phyloP scores from a whole-genome alignment of 2,888 invertebrate genomes.

The Hylaea fasciaria region DNA sequence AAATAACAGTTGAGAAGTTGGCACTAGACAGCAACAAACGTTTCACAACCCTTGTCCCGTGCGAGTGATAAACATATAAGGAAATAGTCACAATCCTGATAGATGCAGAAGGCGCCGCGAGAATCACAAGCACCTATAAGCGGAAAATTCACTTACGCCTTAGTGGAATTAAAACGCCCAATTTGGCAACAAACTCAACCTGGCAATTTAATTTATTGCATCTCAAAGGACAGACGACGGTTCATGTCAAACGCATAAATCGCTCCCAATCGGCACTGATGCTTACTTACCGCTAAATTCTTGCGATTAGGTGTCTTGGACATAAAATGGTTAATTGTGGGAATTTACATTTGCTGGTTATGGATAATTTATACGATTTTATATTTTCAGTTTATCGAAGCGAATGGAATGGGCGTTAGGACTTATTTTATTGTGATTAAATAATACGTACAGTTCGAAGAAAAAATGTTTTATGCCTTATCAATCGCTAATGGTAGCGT shows the following conservation, averaged over 20 bases:
- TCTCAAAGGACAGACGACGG: constrained; percentile 46
- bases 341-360: too few relatives aligned
- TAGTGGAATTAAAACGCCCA: constrained; percentile 51
- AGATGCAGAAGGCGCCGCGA: constrained; percentile 14
- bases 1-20: constrained; percentile 39
- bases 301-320: constrained; percentile 47
- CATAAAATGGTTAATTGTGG: constrained; percentile 44
- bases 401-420: too few relatives aligned
- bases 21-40: constrained; percentile 46
- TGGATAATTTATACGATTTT: too few relatives aligned
- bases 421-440: too few relatives aligned
- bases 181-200: constrained; percentile 48
- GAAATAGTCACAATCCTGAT: constrained; percentile 29
- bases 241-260: constrained; percentile 52
- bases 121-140: constrained; percentile 44
- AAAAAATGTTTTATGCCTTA: too few relatives aligned
- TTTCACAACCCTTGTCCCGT: constrained; percentile 45
- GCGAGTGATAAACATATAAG: constrained; percentile 40
- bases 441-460: too few relatives aligned
- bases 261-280: constrained; percentile 48
- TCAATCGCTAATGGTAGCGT: too few relatives aligned
- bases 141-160: constrained; percentile 54
- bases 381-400: too few relatives aligned
- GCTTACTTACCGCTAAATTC: constrained; percentile 51
- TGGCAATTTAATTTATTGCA: constrained; percentile 39